These are phyloP conservation scores for Dicerorhinus sumatrensis DNA, from an alignment of 2,113 vertebrate species.

Conservation along the genomic window DNA sequence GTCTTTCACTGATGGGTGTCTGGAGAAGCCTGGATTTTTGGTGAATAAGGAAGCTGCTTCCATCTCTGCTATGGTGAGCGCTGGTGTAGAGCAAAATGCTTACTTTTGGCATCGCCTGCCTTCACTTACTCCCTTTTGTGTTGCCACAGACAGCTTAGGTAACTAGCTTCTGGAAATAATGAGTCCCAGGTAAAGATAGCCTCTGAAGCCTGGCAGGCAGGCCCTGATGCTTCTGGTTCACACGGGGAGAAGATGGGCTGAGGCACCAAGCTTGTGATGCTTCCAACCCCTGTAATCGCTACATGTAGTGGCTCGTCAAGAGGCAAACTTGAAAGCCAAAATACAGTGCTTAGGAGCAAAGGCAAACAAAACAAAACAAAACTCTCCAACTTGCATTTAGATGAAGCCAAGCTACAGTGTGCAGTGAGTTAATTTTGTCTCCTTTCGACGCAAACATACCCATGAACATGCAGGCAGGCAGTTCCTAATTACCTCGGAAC, in stretches of 20 bases:
- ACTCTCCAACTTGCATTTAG: neutral
- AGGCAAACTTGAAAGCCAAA: constrained; percentile 31
- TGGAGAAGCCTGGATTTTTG: neutral
- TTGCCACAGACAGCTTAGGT: neutral
- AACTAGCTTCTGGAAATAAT: neutral
- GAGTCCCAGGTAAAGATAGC: neutral
- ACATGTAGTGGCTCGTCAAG: constrained; percentile 62
- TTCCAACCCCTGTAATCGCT: constrained; percentile 31
- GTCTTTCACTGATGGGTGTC: neutral
- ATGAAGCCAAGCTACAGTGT: neutral
- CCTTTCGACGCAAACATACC: neutral
- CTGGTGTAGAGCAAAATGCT: too few relatives aligned
- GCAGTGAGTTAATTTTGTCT: neutral
- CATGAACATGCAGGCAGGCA: neutral
- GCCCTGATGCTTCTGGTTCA: neutral
- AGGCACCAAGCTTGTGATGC: constrained; percentile 4
- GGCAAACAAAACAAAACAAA: neutral
- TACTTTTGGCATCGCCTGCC: neutral
- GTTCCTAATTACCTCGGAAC: neutral
- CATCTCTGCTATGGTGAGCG: fast-evolving
- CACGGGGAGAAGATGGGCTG: neutral
- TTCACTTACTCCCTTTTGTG: neutral
- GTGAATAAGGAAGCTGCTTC: neutral
- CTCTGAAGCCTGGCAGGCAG: neutral
- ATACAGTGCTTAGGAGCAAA: neutral